Evolutionary conservation across 2,888 invertebrate species (phyloP).

Genomic region (Agrotis segetum): DNA sequence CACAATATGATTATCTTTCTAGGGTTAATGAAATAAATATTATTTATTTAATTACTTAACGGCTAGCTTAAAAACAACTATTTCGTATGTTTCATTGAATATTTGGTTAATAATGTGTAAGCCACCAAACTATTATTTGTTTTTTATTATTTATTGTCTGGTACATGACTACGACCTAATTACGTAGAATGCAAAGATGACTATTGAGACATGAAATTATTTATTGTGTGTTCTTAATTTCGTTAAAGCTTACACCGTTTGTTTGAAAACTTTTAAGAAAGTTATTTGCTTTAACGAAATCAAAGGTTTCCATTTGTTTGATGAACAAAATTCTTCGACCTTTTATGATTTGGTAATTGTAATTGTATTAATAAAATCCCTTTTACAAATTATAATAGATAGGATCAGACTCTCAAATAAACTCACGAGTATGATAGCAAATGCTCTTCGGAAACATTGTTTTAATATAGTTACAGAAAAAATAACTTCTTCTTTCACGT

Average conservation of each 20-base stretch:
- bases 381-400: too few species aligned
- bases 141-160: constrained; percentile 23
- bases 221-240: background rate
- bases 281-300: background rate
- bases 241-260: too few species aligned
- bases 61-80: constrained; percentile 21
- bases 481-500: too few species aligned
- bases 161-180: constrained; percentile 8
- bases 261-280: background rate
- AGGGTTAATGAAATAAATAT: too few species aligned
- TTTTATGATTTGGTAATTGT: background rate
- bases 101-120: constrained; percentile 18
- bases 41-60: constrained; percentile 37
- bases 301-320: background rate
- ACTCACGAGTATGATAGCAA: background rate
- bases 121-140: constrained; percentile 42
- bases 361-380: background rate
- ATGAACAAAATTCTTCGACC: too few species aligned
- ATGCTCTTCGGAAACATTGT: background rate
- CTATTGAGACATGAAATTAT: constrained; percentile 3
- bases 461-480: too few species aligned
- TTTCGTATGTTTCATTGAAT: constrained; percentile 35
- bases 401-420: background rate
- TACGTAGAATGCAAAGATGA: background rate
- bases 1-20: too few species aligned